phyloP scores from a whole-genome alignment of 2,888 invertebrate species.

The Caenorhabditis japonica region DNA sequence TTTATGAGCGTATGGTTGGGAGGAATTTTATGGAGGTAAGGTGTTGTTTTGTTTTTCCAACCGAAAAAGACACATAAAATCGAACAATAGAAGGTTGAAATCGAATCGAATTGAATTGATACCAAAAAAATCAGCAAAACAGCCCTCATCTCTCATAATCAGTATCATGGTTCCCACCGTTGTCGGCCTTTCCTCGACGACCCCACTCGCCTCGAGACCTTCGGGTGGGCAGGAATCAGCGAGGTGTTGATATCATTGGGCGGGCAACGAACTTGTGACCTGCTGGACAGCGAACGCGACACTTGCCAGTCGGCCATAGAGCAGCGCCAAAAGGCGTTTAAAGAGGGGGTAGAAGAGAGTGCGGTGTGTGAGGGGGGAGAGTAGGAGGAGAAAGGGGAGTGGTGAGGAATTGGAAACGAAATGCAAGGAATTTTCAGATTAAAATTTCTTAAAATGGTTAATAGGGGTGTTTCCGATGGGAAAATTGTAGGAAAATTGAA shows the following conservation, averaged over 20 bases:
- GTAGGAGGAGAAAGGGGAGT: too few relatives aligned
- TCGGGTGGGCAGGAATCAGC: slow-evolving; percentile 49
- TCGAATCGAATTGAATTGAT: too few relatives aligned
- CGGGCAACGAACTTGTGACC: background rate
- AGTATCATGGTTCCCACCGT: slow-evolving; percentile 48
- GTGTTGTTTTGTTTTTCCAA: background rate
- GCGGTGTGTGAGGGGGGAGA: too few relatives aligned
- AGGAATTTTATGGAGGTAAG: slow-evolving; percentile 36
- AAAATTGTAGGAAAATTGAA: too few relatives aligned
- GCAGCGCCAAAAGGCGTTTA: too few relatives aligned
- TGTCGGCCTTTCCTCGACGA: slow-evolving; percentile 25
- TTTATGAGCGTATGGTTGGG: slow-evolving; percentile 1
- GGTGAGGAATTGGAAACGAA: too few relatives aligned
- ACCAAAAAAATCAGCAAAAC: background rate
- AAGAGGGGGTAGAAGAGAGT: too few relatives aligned
- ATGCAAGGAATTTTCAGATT: too few relatives aligned
- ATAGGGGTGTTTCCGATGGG: too few relatives aligned
- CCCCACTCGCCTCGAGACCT: slow-evolving; percentile 33
- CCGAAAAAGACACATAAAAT: background rate
- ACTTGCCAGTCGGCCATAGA: slow-evolving; percentile 1
- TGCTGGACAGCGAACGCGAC: background rate
- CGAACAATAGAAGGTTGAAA: too few relatives aligned
- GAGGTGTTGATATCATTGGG: slow-evolving; percentile 8
- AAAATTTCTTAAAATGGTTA: too few relatives aligned
- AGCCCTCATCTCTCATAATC: slow-evolving; percentile 48